A percentile compares a stretch with the other conserved stretches of the same genome.
Evolutionary conservation across 2,113 vertebrate genomes (phyloP).

Genomic region (Brachyhypopomus occidentalis): DNA sequence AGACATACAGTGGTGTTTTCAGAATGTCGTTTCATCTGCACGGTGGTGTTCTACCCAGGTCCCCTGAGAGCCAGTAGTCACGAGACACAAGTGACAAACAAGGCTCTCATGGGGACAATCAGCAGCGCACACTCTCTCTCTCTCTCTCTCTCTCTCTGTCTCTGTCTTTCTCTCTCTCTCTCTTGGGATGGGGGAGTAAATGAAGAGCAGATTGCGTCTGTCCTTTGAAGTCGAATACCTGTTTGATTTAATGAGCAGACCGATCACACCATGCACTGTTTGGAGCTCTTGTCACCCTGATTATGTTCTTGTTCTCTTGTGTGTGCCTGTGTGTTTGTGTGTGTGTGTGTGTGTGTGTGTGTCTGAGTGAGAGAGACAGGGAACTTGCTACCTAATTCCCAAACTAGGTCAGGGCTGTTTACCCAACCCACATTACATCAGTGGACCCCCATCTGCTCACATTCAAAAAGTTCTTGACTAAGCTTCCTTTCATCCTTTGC

Average conservation of each 20-base stretch:
- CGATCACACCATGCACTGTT: background rate
- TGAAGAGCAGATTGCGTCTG: background rate
- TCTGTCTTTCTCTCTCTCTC: background rate
- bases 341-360: background rate
- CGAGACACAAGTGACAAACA: slow-evolving; percentile 15
- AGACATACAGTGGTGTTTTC: background rate
- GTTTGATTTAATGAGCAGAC: slow-evolving; percentile 36
- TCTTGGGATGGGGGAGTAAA: slow-evolving; percentile 3
- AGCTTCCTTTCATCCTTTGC: slow-evolving; percentile 33
- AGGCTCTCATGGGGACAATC: slow-evolving; percentile 43
- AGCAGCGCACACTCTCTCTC: background rate
- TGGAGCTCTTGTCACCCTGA: background rate
- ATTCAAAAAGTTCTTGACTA: background rate
- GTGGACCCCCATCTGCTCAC: background rate
- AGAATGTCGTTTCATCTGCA: background rate
- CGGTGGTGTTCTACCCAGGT: background rate
- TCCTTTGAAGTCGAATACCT: slow-evolving; percentile 1
- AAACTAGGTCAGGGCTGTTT: slow-evolving; percentile 42
- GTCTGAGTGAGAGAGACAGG: background rate
- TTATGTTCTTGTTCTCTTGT: background rate
- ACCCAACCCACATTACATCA: slow-evolving; percentile 37
- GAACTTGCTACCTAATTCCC: slow-evolving; percentile 26
- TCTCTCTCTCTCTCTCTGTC: too few relatives aligned
- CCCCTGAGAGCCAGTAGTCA: slow-evolving; percentile 1
- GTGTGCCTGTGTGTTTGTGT: background rate